Percentiles rank a stretch among this genome's conserved stretches.
These are phyloP conservation scores for Heteropelma amictum DNA, from an alignment of 2,888 invertebrate genomes.

Conservation along the genomic window DNA sequence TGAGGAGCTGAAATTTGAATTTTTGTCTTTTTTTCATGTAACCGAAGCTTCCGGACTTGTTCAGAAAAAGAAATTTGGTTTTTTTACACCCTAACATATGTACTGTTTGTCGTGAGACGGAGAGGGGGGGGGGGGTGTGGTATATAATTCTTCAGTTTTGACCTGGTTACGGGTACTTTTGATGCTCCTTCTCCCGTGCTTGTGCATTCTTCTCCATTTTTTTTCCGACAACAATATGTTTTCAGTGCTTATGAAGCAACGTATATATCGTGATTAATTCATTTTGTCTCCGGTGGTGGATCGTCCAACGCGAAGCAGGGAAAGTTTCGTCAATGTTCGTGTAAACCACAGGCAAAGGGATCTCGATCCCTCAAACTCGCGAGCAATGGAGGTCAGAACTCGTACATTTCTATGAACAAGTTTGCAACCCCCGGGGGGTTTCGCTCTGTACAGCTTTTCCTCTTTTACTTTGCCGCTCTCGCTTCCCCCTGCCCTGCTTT, in stretches of 20 bases:
- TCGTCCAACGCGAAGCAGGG: background rate
- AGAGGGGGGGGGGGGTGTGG: too few relatives aligned
- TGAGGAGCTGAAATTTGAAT: too few relatives aligned
- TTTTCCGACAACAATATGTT: slow-evolving; percentile 9
- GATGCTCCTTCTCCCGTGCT: background rate
- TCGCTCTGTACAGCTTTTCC: background rate
- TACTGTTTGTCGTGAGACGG: too few relatives aligned
- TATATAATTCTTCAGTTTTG: slow-evolving; percentile 35
- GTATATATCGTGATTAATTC: slow-evolving; percentile 51
- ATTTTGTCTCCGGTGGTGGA: slow-evolving; percentile 32
- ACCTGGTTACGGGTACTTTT: slow-evolving; percentile 43
- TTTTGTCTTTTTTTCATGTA: too few relatives aligned
- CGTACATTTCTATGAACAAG: background rate
- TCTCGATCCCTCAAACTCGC: slow-evolving; percentile 7
- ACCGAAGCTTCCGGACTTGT: too few relatives aligned
- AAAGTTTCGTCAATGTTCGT: slow-evolving; percentile 37
- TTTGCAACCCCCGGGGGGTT: background rate
- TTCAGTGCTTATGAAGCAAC: slow-evolving; percentile 32
- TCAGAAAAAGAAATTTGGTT: too few relatives aligned
- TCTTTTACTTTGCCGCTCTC: background rate
- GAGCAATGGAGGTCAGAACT: slow-evolving; percentile 44
- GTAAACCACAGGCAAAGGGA: background rate
- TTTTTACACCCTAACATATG: too few relatives aligned
- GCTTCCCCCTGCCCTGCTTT: background rate
- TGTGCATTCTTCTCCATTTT: background rate